These are phyloP conservation scores for Ormyrus pomaceus DNA, from an alignment of 2,888 invertebrate genomes.

Conservation along the genomic window DNA sequence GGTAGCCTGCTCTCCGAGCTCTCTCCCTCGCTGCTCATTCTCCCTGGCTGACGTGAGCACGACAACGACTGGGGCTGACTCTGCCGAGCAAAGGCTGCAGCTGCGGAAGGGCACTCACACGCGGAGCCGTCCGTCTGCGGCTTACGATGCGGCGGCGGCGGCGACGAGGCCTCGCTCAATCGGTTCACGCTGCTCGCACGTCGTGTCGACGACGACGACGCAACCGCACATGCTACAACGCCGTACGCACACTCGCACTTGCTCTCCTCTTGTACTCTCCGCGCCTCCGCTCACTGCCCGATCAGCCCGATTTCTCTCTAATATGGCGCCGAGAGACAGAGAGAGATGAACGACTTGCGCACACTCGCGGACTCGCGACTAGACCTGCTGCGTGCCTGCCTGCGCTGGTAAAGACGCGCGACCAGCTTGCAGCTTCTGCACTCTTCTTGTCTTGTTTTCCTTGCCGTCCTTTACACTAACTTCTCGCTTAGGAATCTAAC, in stretches of 20 bases:
- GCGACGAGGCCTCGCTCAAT: not conserved
- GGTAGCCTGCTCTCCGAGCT: conserved; percentile 47
- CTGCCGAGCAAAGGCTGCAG: conserved; percentile 3
- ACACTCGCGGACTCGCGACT: no score
- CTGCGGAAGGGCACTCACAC: not conserved
- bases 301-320: conserved; percentile 19
- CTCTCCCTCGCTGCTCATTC: conserved; percentile 53
- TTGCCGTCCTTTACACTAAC: no score
- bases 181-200: not conserved
- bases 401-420: no score
- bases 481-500: no score
- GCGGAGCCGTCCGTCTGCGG: not conserved
- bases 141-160: not conserved
- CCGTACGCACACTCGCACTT: conserved; percentile 3
- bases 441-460: no score
- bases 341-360: no score
- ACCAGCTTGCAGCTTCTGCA: no score
- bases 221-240: conserved; percentile 41
- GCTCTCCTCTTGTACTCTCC: not conserved
- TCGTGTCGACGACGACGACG: not conserved
- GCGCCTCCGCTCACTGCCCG: no score
- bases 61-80: conserved; percentile 22
- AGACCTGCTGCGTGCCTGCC: no score
- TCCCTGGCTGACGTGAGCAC: conserved; percentile 2
- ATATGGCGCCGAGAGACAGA: conserved; percentile 27